A percentile compares a stretch with the other conserved stretches of the same genome.
Conservation (phyloP, 2,888 invertebrate species). For the Taphrorychus bicolor region DNA sequence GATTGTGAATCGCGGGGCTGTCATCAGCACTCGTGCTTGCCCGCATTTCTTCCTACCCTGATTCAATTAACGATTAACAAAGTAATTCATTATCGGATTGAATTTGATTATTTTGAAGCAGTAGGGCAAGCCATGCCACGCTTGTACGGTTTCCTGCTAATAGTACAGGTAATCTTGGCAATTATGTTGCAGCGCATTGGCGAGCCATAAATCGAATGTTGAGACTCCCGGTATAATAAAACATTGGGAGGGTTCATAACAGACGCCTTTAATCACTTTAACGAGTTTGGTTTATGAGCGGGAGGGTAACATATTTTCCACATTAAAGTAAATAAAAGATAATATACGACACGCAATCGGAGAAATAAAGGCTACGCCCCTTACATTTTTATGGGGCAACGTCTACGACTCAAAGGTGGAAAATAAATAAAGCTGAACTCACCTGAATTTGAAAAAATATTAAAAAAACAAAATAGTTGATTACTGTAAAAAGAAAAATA, state of each 20-base stretch:
- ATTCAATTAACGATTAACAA: conserved; percentile 7
- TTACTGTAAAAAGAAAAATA: too few relatives aligned
- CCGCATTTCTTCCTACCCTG: conserved; percentile 1
- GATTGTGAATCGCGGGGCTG: conserved; percentile 1
- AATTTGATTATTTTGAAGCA: conserved; percentile 1
- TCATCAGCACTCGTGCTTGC: not conserved
- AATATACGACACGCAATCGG: conserved; percentile 6
- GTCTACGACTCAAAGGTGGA: too few relatives aligned
- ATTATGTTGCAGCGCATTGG: too few relatives aligned
- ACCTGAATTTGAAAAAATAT: too few relatives aligned
- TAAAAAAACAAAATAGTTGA: too few relatives aligned
- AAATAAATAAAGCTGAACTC: too few relatives aligned
- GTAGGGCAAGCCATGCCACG: too few relatives aligned
- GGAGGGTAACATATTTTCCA: conserved; percentile 7
- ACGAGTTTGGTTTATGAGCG: conserved; percentile 4
- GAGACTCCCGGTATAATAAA: too few relatives aligned
- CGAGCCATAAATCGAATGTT: too few relatives aligned
- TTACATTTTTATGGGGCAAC: not conserved
- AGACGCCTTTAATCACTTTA: conserved; percentile 3
- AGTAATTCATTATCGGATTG: conserved; percentile 7
- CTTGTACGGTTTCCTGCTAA: not conserved
- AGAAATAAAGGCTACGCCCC: not conserved
- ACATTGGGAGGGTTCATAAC: not conserved
- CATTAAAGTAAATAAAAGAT: conserved; percentile 12
- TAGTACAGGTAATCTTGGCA: not conserved